phyloP scores from a whole-genome alignment of 2,113 vertebrate species.

The Spermophilus dauricus region DNA sequence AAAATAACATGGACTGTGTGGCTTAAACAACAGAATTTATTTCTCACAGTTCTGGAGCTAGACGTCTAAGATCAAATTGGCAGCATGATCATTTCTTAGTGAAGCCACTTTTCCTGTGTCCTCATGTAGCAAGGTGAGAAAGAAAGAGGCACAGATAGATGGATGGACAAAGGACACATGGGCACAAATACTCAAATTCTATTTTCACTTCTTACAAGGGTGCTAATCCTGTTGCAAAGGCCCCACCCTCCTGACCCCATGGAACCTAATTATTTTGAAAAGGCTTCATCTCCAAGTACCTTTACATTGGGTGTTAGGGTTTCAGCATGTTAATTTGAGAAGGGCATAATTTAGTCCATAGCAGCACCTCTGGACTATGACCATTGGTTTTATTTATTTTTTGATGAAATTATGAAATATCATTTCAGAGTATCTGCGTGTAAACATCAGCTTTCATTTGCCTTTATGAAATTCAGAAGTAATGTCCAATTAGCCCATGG shows the following conservation, averaged over 20 bases:
- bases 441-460: constrained; percentile 10
- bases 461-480: not conserved
- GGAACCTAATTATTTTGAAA: not conserved
- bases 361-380: not conserved
- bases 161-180: too few species aligned
- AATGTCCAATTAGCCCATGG: not conserved
- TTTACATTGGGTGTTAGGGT: not conserved
- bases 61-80: not conserved
- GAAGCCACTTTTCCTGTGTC: not conserved
- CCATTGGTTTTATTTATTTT: constrained; percentile 37
- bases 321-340: not conserved
- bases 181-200: not conserved
- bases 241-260: not conserved
- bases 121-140: not conserved
- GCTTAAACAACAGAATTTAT: not conserved
- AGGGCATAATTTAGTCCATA: not conserved
- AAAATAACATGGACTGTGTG: not conserved
- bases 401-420: not conserved
- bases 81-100: not conserved
- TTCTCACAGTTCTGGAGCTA: not conserved
- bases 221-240: not conserved
- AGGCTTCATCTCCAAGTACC: not conserved
- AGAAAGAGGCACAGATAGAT: not conserved
- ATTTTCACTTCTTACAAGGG: not conserved
- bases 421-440: not conserved